Evolutionary conservation across 2,113 vertebrate species (phyloP).

Genomic region (Thunnus maccoyii): DNA sequence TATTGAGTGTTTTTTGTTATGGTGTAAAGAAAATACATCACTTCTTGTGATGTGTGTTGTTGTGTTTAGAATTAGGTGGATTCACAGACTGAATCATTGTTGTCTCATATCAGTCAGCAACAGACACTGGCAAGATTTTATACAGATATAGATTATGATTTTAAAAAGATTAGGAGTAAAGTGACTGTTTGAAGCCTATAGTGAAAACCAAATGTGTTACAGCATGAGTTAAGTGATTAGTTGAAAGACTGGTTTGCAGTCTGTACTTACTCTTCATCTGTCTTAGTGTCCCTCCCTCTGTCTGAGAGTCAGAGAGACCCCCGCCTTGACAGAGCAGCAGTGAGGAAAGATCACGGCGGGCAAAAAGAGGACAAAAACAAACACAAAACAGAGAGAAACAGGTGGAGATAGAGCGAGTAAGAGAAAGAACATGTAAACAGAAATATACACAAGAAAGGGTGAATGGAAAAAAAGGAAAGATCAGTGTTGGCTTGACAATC

Average conservation of each 20-base stretch:
- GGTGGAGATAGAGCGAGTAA: slow-evolving; percentile 40
- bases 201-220: neutral
- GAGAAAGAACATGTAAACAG: slow-evolving; percentile 40
- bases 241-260: neutral
- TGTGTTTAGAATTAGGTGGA: no score
- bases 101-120: neutral
- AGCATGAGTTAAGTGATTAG: neutral
- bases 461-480: neutral
- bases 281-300: slow-evolving; percentile 85
- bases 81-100: neutral
- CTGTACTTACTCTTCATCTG: slow-evolving; percentile 93
- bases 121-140: no score
- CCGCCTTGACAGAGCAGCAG: slow-evolving; percentile 69
- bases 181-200: neutral
- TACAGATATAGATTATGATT: neutral
- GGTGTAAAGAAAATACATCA: neutral
- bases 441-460: slow-evolving; percentile 3
- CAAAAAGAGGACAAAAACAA: slow-evolving; percentile 22
- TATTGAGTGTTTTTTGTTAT: neutral
- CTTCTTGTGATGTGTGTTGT: neutral
- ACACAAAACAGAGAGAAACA: slow-evolving; percentile 32
- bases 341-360: slow-evolving; percentile 50
- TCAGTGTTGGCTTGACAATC: neutral
- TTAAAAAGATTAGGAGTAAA: neutral
- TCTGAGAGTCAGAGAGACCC: slow-evolving; percentile 71